A percentile compares a stretch with the other conserved stretches of the same genome.
These are phyloP conservation scores for Hylaeus volcanicus DNA, from an alignment of 1,140 invertebrate genomes.

Conservation along the genomic window DNA sequence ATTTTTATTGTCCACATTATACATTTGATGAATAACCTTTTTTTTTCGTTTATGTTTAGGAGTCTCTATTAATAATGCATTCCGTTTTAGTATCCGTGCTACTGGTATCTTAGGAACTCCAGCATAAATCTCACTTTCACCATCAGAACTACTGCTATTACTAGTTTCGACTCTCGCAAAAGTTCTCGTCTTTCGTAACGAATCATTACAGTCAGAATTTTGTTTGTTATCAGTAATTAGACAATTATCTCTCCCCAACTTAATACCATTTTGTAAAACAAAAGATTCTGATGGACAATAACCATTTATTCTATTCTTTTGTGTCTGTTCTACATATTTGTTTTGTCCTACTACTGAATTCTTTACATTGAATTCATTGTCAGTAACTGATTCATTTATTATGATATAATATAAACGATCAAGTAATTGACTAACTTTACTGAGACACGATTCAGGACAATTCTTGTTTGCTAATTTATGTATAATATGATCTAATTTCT, in stretches of 20 bases:
- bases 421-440: slow-evolving; percentile 65
- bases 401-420: slow-evolving; percentile 65
- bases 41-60: slow-evolving; percentile 25
- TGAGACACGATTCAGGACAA: slow-evolving; percentile 62
- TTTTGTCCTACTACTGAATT: background rate
- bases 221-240: background rate
- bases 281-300: background rate
- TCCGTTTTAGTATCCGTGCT: slow-evolving; percentile 32
- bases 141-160: slow-evolving; percentile 42
- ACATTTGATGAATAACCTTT: background rate
- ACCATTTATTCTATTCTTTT: background rate
- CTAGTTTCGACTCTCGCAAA: background rate
- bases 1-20: background rate
- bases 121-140: slow-evolving; percentile 60
- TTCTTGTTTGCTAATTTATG: slow-evolving; percentile 65
- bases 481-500: slow-evolving; percentile 65
- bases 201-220: background rate
- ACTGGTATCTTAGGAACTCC: slow-evolving; percentile 56
- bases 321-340: background rate
- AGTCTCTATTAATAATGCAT: background rate
- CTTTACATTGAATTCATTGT: background rate
- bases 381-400: slow-evolving; percentile 38
- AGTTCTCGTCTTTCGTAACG: slow-evolving; percentile 8
- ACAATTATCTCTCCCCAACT: background rate
- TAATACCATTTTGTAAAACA: background rate